These are phyloP conservation scores for Tautogolabrus adspersus DNA, from an alignment of 2,113 vertebrate genomes.

Conservation along the genomic window DNA sequence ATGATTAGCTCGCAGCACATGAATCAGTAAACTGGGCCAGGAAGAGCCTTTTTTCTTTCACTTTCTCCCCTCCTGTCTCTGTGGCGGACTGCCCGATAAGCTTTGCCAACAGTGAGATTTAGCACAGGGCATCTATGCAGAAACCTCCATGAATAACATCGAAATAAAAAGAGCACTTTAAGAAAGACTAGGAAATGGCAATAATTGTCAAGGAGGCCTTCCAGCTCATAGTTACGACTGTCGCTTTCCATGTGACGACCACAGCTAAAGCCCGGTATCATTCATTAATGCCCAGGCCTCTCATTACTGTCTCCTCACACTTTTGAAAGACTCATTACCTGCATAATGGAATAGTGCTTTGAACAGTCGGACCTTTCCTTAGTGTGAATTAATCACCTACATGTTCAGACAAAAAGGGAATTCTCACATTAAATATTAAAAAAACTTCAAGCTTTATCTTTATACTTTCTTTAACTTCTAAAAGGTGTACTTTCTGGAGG, in stretches of 20 bases:
- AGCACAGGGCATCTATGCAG: slow-evolving; percentile 64
- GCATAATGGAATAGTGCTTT: slow-evolving; percentile 86
- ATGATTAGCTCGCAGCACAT: slow-evolving; percentile 51
- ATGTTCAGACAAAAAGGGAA: slow-evolving; percentile 83
- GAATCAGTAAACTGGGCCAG: slow-evolving; percentile 48
- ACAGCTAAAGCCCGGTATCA: slow-evolving; percentile 82
- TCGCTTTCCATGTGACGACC: slow-evolving; percentile 74
- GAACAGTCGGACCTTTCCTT: slow-evolving; percentile 85
- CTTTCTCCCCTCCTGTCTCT: slow-evolving; percentile 3
- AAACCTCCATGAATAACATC: slow-evolving; percentile 59
- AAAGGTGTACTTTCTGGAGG: slow-evolving; percentile 47
- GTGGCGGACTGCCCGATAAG: slow-evolving; percentile 48
- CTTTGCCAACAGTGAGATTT: slow-evolving; percentile 67
- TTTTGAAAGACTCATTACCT: slow-evolving; percentile 89
- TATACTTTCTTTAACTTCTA: slow-evolving; percentile 66
- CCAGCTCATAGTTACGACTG: slow-evolving; percentile 45
- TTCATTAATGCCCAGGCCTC: slow-evolving; percentile 84
- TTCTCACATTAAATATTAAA: slow-evolving; percentile 86
- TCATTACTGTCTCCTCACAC: slow-evolving; percentile 86
- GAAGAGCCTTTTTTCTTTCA: slow-evolving; percentile 26
- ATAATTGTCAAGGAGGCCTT: slow-evolving; percentile 66
- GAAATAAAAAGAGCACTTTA: slow-evolving; percentile 64
- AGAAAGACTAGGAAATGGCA: slow-evolving; percentile 56
- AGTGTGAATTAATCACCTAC: slow-evolving; percentile 84
- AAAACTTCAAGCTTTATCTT: slow-evolving; percentile 69